Percentiles rank a stretch among this genome's conserved stretches.
Evolutionary conservation across 2,888 invertebrate species (phyloP).

Genomic region (Antheraea assamensis): DNA sequence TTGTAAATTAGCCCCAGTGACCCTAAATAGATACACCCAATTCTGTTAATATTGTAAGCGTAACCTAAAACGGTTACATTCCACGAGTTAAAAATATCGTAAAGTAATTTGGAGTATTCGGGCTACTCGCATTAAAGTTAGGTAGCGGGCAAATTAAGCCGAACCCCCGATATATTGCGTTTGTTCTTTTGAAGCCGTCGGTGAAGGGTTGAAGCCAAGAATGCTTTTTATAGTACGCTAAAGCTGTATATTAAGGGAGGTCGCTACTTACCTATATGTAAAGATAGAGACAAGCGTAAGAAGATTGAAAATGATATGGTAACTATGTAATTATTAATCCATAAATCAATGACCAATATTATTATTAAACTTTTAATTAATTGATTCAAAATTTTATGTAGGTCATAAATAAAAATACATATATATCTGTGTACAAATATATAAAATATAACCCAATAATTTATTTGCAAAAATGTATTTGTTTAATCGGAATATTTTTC

Average conservation of each 20-base stretch:
- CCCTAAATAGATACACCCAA: constrained; percentile 48
- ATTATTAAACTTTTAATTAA: background rate
- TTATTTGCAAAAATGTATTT: constrained; percentile 3
- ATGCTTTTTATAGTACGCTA: constrained; percentile 79
- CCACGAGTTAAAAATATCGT: constrained; percentile 80
- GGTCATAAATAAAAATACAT: background rate
- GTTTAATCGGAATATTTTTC: constrained; percentile 41
- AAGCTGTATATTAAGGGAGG: constrained; percentile 57
- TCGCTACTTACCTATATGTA: background rate
- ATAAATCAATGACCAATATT: no score
- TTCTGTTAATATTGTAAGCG: constrained; percentile 72
- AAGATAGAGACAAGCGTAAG: background rate
- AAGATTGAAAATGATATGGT: background rate
- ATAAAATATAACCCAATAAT: constrained; percentile 9
- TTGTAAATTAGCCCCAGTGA: constrained; percentile 52
- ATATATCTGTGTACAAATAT: background rate
- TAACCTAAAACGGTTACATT: constrained; percentile 76
- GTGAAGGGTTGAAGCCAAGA: constrained; percentile 82
- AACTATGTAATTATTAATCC: background rate
- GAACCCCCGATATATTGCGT: constrained; percentile 80
- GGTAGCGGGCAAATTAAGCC: constrained; percentile 78
- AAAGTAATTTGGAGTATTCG: constrained; percentile 79
- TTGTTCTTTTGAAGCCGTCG: constrained; percentile 80
- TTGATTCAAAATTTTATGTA: background rate
- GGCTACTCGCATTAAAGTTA: constrained; percentile 76